A percentile compares a stretch with the other conserved stretches of the same genome.
phyloP scores from a whole-genome alignment of 2,888 invertebrate species.

The Graphium colonna region DNA sequence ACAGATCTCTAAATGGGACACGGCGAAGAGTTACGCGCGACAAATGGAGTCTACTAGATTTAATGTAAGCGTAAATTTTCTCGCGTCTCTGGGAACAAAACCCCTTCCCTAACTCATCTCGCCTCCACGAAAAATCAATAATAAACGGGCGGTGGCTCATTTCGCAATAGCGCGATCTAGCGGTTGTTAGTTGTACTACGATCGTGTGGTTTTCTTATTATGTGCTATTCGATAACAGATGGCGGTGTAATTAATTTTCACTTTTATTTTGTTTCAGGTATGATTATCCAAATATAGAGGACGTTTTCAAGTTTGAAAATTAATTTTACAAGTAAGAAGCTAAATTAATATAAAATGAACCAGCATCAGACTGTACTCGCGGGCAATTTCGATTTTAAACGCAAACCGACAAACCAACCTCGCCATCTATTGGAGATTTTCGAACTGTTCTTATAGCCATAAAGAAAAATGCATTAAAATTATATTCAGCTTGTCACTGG shows the following conservation, averaged over 20 bases:
- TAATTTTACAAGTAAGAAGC: no score
- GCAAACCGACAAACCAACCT: no score
- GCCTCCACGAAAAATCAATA: constrained; percentile 13
- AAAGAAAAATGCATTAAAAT: no score
- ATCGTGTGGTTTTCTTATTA: not conserved
- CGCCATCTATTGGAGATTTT: no score
- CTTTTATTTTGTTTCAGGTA: constrained; percentile 22
- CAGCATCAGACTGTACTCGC: no score
- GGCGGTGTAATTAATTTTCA: constrained; percentile 27
- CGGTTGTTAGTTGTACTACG: not conserved
- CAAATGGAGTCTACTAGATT: constrained; percentile 4
- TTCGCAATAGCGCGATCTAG: constrained; percentile 14
- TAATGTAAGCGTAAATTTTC: constrained; percentile 13
- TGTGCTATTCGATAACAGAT: constrained; percentile 23
- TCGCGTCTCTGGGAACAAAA: constrained; percentile 9
- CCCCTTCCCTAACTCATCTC: not conserved
- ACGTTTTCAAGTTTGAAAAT: not conserved
- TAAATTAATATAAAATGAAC: no score
- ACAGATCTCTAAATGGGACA: constrained; percentile 13
- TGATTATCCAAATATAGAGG: not conserved
- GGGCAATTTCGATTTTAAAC: no score
- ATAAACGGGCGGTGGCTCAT: not conserved
- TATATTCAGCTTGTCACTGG: no score
- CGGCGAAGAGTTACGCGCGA: constrained; percentile 2
- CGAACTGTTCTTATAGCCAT: no score